Conservation (phyloP, 2,888 invertebrate genomes). For the Drosophila flavopinicola region DNA sequence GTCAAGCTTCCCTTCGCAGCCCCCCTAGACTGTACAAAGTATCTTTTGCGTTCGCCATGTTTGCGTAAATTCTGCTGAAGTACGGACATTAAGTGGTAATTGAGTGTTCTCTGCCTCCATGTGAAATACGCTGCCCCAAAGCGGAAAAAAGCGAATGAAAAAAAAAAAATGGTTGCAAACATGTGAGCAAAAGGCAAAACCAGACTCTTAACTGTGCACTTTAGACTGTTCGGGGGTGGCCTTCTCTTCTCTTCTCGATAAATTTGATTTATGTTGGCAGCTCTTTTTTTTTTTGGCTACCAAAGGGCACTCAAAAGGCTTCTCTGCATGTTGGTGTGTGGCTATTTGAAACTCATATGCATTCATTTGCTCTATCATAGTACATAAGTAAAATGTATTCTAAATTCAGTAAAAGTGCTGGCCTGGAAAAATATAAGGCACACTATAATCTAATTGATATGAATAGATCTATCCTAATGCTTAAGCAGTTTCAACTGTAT, state of each 20-base stretch:
- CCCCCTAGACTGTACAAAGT: constrained; percentile 9
- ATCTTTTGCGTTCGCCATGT: constrained; percentile 44
- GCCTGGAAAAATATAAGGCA: not conserved
- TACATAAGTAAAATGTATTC: constrained; percentile 1
- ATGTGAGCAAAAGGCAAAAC: constrained; percentile 29
- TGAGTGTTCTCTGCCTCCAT: constrained; percentile 59
- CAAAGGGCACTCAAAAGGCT: constrained; percentile 20
- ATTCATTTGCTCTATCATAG: not conserved
- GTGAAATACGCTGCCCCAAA: constrained; percentile 51
- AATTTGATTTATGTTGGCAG: constrained; percentile 60
- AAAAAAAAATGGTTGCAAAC: constrained; percentile 16
- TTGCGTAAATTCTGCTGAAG: constrained; percentile 76
- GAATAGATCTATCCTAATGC: no score
- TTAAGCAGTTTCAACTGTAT: no score
- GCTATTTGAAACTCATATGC: constrained; percentile 2
- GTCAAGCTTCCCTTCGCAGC: not conserved
- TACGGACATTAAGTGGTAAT: constrained; percentile 75
- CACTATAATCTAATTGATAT: no score
- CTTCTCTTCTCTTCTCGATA: constrained; percentile 32
- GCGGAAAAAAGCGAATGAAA: not conserved
- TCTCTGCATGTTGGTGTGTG: not conserved
- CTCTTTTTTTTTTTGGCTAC: constrained; percentile 15
- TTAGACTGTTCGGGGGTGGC: constrained; percentile 1
- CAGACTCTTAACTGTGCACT: not conserved
- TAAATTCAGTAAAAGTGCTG: not conserved